phyloP scores from a whole-genome alignment of 1,140 invertebrate genomes.

The Agraylea sexmaculata region DNA sequence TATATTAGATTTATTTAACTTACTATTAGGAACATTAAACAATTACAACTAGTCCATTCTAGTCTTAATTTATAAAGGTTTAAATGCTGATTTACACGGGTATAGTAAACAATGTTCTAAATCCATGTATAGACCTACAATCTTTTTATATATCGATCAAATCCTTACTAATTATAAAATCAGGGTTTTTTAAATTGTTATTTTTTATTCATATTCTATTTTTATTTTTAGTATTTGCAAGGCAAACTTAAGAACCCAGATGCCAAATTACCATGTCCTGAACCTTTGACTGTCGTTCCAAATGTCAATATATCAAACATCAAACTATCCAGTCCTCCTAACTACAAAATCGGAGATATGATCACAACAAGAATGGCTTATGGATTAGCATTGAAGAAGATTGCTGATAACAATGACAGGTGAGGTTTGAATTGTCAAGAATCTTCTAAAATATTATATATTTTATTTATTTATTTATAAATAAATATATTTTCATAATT shows the following conservation, averaged over 20 bases:
- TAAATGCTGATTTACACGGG: too few relatives aligned
- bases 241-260: constrained; percentile 49
- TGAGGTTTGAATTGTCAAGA: background rate
- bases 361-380: constrained; percentile 92
- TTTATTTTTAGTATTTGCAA: constrained; percentile 46
- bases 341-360: constrained; percentile 67
- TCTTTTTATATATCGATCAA: too few relatives aligned
- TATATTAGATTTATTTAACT: too few relatives aligned
- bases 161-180: too few relatives aligned
- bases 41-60: too few relatives aligned
- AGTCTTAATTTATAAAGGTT: too few relatives aligned
- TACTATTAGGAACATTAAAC: too few relatives aligned
- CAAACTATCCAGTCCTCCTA: constrained; percentile 68
- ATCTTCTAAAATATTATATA: background rate
- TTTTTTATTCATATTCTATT: constrained; percentile 8
- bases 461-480: constrained; percentile 15
- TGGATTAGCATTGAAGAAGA: constrained; percentile 84
- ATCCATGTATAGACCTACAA: too few relatives aligned
- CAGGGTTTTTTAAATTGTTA: background rate
- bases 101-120: too few relatives aligned
- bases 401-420: constrained; percentile 64
- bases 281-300: constrained; percentile 58
- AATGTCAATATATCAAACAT: constrained; percentile 62
- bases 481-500: too few relatives aligned
- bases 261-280: constrained; percentile 23